phyloP scores from a whole-genome alignment of 2,797 vertebrate genomes.

The Apodemus agrarius region DNA sequence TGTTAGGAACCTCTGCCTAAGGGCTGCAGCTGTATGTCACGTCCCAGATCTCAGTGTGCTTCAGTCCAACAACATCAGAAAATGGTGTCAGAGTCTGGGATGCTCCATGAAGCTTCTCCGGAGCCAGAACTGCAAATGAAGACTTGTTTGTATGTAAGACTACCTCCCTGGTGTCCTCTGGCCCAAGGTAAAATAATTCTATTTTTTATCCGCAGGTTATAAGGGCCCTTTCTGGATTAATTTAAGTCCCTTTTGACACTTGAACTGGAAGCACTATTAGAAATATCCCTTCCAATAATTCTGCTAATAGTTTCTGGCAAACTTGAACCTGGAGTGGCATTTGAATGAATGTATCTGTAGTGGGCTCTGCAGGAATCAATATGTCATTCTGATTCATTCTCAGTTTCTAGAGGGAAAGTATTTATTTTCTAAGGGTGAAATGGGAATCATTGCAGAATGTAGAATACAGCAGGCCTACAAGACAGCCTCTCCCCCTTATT shows the following conservation, averaged over 20 bases:
- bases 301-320: constrained; percentile 73
- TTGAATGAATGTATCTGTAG: constrained; percentile 76
- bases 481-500: constrained; percentile 42
- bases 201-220: constrained; percentile 6
- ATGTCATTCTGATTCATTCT: constrained; percentile 77
- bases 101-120: background rate
- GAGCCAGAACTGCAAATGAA: background rate
- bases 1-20: background rate
- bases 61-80: background rate
- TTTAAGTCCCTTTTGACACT: constrained; percentile 72
- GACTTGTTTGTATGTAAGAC: background rate
- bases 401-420: constrained; percentile 64
- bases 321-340: constrained; percentile 65
- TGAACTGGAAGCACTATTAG: constrained; percentile 68
- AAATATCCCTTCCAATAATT: constrained; percentile 73
- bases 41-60: background rate
- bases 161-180: constrained; percentile 13
- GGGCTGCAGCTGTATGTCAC: background rate
- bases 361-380: constrained; percentile 68
- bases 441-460: constrained; percentile 39
- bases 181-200: constrained; percentile 65
- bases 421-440: constrained; percentile 77
- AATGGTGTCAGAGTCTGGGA: background rate
- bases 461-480: constrained; percentile 28
- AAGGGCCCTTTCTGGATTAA: constrained; percentile 61